These are phyloP conservation scores for Parnassius glacialis DNA, from an alignment of 2,888 invertebrate species.

Conservation along the genomic window DNA sequence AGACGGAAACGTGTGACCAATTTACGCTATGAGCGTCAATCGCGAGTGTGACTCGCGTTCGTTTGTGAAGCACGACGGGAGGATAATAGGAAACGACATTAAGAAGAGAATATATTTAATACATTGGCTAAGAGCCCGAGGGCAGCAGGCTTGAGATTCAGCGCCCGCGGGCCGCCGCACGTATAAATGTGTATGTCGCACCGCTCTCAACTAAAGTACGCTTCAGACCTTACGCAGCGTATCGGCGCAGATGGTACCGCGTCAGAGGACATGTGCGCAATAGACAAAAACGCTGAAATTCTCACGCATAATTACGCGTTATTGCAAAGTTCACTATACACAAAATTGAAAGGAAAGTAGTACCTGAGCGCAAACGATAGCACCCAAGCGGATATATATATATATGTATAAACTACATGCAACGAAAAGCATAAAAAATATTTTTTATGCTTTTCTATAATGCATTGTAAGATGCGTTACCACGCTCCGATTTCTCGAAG, in stretches of 20 bases:
- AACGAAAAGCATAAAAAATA: no score
- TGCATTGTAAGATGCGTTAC: no score
- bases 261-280: no score
- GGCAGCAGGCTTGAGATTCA: slow-evolving; percentile 68
- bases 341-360: no score
- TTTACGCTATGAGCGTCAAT: slow-evolving; percentile 39
- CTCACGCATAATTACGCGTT: no score
- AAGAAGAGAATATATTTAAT: slow-evolving; percentile 20
- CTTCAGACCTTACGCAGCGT: slow-evolving; percentile 5
- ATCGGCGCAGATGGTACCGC: slow-evolving; percentile 34
- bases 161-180: slow-evolving; percentile 53
- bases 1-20: slow-evolving; percentile 51
- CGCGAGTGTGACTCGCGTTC: slow-evolving; percentile 25
- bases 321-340: no score
- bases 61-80: slow-evolving; percentile 37
- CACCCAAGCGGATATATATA: no score
- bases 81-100: slow-evolving; percentile 27
- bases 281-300: no score
- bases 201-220: slow-evolving; percentile 38
- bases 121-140: slow-evolving; percentile 37
- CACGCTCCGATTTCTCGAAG: no score
- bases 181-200: slow-evolving; percentile 42
- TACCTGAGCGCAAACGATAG: no score
- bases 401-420: no score
- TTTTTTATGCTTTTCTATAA: no score